Conservation (phyloP, 2,113 vertebrate genomes). For the Hiodon tergisus region DNA sequence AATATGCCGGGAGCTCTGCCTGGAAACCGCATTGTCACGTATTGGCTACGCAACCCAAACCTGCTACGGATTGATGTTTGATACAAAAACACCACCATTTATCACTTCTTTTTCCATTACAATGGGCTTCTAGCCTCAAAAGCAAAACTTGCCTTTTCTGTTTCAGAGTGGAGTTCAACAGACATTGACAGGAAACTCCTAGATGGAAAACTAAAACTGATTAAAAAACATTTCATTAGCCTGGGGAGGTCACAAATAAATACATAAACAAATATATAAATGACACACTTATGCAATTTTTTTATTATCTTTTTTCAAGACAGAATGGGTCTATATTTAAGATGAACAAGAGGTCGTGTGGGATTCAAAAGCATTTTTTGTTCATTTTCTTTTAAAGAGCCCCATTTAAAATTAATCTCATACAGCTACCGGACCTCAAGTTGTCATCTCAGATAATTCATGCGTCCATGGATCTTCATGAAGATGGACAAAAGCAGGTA, state of each 20-base stretch:
- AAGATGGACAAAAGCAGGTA: slow-evolving; percentile 55
- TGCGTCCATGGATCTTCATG: slow-evolving; percentile 51
- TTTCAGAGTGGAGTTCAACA: slow-evolving; percentile 19
- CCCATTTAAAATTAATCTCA: slow-evolving; percentile 46
- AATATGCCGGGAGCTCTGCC: not conserved
- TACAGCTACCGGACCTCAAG: slow-evolving; percentile 50
- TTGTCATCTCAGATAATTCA: slow-evolving; percentile 59
- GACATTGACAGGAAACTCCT: not conserved
- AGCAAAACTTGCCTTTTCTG: slow-evolving; percentile 28
- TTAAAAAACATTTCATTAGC: not conserved
- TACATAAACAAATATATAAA: not conserved
- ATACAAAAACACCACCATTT: slow-evolving; percentile 26
- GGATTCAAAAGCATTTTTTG: slow-evolving; percentile 25
- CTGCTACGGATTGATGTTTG: slow-evolving; percentile 1
- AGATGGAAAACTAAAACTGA: not conserved
- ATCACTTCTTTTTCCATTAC: slow-evolving; percentile 26
- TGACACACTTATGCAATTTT: slow-evolving; percentile 4
- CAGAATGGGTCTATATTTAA: slow-evolving; percentile 30
- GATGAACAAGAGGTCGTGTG: slow-evolving; percentile 31
- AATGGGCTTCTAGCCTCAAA: slow-evolving; percentile 15
- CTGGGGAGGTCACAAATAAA: slow-evolving; percentile 7
- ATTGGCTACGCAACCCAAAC: not conserved
- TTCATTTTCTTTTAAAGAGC: slow-evolving; percentile 33
- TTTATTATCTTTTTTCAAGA: slow-evolving; percentile 18
- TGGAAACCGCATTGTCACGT: not conserved